Percentiles rank a stretch among this genome's conserved stretches.
Conservation (phyloP, 2,797 vertebrate genomes). For the Schizopygopsis malacanthus region DNA sequence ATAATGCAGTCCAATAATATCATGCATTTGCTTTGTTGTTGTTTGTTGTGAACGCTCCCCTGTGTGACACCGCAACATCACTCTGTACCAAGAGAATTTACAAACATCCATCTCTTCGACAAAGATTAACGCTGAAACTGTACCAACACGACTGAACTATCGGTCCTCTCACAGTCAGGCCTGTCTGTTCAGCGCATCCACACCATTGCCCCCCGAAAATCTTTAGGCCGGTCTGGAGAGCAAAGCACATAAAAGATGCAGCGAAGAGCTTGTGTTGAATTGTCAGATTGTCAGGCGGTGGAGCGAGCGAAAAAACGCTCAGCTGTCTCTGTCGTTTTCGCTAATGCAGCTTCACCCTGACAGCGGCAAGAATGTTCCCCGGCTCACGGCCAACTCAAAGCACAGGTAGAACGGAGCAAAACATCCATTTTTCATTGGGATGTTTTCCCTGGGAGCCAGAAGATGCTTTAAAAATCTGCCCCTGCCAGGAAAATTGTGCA, state of each 20-base stretch:
- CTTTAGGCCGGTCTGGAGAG: conserved; percentile 51
- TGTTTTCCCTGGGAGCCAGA: conserved; percentile 48
- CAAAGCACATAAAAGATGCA: conserved; percentile 63
- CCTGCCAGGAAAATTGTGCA: neutral
- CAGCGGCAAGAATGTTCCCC: conserved; percentile 49
- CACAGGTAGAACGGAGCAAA: conserved; percentile 45
- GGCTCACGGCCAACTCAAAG: conserved; percentile 22
- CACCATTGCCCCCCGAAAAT: conserved; percentile 4
- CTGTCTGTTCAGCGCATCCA: conserved; percentile 5
- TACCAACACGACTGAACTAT: neutral
- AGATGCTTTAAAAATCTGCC: conserved; percentile 8
- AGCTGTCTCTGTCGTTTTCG: conserved; percentile 67
- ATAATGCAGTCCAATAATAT: conserved; percentile 30
- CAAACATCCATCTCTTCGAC: neutral
- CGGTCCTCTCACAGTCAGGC: neutral
- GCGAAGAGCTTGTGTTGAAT: conserved; percentile 66
- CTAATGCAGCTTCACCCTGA: conserved; percentile 64
- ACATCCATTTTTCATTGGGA: conserved; percentile 70
- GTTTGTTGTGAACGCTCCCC: conserved; percentile 14
- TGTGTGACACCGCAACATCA: neutral
- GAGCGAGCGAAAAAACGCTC: conserved; percentile 25
- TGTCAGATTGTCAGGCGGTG: conserved; percentile 70
- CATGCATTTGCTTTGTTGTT: conserved; percentile 20
- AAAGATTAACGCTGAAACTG: neutral
- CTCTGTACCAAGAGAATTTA: neutral